A percentile compares a stretch with the other conserved stretches of the same genome.
Conservation (phyloP, 2,797 vertebrate species). For the Perodicticus potto region DNA sequence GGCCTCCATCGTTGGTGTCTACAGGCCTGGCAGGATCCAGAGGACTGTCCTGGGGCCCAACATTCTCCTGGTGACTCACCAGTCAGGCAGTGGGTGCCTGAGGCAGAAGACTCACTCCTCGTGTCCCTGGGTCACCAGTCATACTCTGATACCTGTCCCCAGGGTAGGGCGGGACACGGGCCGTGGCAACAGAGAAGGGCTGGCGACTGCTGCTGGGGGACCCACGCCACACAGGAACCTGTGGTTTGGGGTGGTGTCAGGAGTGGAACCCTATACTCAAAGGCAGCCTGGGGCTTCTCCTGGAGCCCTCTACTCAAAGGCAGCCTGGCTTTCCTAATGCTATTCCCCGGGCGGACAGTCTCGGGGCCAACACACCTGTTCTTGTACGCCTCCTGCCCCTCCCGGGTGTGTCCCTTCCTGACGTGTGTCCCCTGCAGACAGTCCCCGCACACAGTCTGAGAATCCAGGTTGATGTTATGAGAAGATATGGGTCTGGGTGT, state of each 20-base stretch:
- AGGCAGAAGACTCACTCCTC: constrained; percentile 36
- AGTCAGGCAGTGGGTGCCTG: background rate
- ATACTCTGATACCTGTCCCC: background rate
- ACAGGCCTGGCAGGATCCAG: background rate
- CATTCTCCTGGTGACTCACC: constrained; percentile 32
- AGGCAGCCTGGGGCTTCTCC: background rate
- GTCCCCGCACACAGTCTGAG: rapidly evolving
- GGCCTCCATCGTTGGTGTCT: background rate
- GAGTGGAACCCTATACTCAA: background rate
- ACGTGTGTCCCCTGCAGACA: background rate
- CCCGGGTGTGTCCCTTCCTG: background rate
- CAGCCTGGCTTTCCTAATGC: background rate
- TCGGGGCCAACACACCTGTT: background rate
- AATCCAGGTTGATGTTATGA: background rate
- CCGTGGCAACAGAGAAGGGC: background rate
- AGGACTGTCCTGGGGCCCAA: background rate
- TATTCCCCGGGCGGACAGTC: background rate
- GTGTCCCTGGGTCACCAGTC: background rate
- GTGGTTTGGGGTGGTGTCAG: background rate
- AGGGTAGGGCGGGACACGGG: background rate
- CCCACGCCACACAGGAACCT: rapidly evolving
- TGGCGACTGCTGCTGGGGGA: background rate
- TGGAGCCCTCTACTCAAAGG: background rate
- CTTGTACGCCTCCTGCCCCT: background rate
- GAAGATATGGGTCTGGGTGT: background rate